Evolutionary conservation across 2,888 invertebrate genomes (phyloP).

Genomic region (Drosophila rubida): DNA sequence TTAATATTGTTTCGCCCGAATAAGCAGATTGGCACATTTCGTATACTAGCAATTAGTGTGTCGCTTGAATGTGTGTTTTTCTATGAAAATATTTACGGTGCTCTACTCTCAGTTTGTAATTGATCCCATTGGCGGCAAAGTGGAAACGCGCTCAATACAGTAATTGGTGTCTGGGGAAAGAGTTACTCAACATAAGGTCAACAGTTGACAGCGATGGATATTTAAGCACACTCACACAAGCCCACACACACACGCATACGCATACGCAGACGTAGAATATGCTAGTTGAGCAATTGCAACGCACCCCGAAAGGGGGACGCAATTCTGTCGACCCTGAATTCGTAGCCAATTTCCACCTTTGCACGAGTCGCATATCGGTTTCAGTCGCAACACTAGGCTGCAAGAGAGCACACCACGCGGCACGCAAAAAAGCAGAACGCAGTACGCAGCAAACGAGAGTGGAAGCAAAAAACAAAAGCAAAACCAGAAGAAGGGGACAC

Average conservation of each 20-base stretch:
- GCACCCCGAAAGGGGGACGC: constrained; percentile 16
- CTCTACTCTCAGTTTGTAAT: constrained; percentile 19
- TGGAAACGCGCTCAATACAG: constrained; percentile 6
- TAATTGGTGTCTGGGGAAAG: constrained; percentile 35
- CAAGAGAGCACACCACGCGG: constrained; percentile 51
- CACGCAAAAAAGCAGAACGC: constrained; percentile 15
- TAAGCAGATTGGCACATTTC: no score
- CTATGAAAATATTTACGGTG: neutral
- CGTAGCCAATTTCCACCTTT: constrained; percentile 25
- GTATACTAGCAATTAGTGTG: neutral
- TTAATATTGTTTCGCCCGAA: no score
- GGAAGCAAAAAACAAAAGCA: neutral
- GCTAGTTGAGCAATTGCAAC: neutral
- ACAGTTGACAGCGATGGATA: constrained; percentile 15
- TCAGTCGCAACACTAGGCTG: constrained; percentile 53
- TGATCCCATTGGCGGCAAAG: constrained; percentile 22
- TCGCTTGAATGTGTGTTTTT: neutral
- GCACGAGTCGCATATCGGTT: constrained; percentile 11
- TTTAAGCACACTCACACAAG: neutral
- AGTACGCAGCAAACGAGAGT: constrained; percentile 1
- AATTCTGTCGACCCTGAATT: constrained; percentile 22
- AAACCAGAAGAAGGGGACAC: neutral
- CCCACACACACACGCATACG: no score
- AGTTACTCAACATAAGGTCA: constrained; percentile 9
- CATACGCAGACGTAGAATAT: neutral